A percentile compares a stretch with the other conserved stretches of the same genome.
These are phyloP conservation scores for Oncorhynchus kisutch DNA, from an alignment of 2,113 vertebrate species.

Conservation along the genomic window DNA sequence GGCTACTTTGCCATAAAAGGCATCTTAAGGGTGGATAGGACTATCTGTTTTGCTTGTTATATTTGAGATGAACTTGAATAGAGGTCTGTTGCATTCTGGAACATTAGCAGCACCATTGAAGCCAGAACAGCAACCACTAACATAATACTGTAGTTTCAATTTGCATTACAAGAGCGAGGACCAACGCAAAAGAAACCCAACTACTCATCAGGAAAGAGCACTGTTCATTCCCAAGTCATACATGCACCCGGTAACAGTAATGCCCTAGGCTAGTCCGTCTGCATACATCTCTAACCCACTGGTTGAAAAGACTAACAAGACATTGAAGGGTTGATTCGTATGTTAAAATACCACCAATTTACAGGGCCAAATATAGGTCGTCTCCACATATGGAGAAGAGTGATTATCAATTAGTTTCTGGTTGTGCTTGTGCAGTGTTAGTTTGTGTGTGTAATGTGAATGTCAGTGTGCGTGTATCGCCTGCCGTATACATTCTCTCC, in stretches of 20 bases:
- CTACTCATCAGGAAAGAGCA: constrained; percentile 9
- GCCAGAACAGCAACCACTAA: constrained; percentile 29
- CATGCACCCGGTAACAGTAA: constrained; percentile 41
- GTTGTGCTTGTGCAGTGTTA: constrained; percentile 2
- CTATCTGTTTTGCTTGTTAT: background rate
- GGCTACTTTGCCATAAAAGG: background rate
- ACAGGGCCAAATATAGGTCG: constrained; percentile 7
- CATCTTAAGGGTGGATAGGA: constrained; percentile 17
- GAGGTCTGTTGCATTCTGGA: constrained; percentile 34
- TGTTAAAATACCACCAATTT: constrained; percentile 26
- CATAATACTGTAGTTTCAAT: constrained; percentile 18
- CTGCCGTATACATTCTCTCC: constrained; percentile 64
- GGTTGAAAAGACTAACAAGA: constrained; percentile 3
- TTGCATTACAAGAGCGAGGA: constrained; percentile 39
- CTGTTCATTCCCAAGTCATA: constrained; percentile 36
- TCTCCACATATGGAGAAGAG: constrained; percentile 1
- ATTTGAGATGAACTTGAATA: background rate
- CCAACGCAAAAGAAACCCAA: constrained; percentile 14
- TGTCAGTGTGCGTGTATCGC: constrained; percentile 27
- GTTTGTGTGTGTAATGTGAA: background rate
- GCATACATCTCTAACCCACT: constrained; percentile 14
- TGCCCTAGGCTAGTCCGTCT: background rate
- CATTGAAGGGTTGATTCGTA: constrained; percentile 11
- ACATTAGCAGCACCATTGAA: constrained; percentile 59
- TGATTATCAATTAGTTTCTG: constrained; percentile 31